phyloP scores from a whole-genome alignment of 2,113 vertebrate species.

The Scomber scombrus region DNA sequence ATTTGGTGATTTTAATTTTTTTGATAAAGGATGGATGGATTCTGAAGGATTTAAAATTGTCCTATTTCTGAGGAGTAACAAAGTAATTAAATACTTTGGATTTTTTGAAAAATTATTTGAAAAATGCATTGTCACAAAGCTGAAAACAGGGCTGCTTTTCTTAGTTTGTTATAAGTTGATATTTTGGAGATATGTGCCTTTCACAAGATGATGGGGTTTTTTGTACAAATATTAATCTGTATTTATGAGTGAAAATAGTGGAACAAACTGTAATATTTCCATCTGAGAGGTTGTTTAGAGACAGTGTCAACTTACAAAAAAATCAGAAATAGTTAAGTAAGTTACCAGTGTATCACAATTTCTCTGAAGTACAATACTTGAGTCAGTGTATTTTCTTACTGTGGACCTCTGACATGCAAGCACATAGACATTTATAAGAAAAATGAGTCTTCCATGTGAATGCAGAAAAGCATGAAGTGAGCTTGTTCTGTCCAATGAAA shows the following conservation, averaged over 20 bases:
- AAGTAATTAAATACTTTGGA: no score
- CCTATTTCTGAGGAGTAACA: no score
- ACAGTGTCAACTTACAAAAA: no score
- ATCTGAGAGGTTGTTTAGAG: neutral
- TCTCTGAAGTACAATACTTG: neutral
- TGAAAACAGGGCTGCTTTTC: neutral
- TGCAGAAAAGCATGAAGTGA: conserved; percentile 1
- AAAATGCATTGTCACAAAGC: neutral
- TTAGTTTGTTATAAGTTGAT: neutral
- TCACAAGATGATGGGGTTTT: neutral
- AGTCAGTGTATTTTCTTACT: neutral
- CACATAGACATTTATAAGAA: neutral
- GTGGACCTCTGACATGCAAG: neutral
- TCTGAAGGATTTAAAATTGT: no score
- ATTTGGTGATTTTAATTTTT: no score
- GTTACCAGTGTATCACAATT: neutral
- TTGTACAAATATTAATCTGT: neutral
- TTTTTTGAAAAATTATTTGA: neutral
- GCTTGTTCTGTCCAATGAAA: conserved; percentile 6
- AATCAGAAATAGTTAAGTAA: neutral
- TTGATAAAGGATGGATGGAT: no score
- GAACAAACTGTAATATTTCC: no score
- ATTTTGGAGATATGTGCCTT: neutral
- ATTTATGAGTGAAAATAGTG: neutral
- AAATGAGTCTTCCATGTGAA: neutral